Conservation (phyloP, 1,140 invertebrate genomes). For the Tetranychus cinnabarinus region DNA sequence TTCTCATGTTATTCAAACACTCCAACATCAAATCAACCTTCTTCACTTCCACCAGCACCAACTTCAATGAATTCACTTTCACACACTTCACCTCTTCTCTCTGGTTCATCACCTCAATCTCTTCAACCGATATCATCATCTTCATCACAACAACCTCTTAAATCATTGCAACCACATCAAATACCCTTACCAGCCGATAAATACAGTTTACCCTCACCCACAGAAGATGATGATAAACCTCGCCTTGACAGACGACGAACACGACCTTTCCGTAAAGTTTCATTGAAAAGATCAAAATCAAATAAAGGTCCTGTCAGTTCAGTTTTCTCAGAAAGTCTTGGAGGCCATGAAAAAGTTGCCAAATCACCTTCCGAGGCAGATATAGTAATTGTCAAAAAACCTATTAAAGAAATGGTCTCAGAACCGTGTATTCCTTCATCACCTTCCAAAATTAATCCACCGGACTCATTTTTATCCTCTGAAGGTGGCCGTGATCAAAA, state of each 20-base stretch:
- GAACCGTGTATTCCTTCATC: background rate
- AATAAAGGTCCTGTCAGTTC: background rate
- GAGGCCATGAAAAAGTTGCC: background rate
- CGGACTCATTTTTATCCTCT: background rate
- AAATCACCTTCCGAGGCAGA: background rate
- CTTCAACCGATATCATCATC: background rate
- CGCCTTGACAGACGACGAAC: conserved; percentile 5
- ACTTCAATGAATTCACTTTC: background rate
- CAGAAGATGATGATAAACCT: background rate
- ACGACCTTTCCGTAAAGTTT: conserved; percentile 6
- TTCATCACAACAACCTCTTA: background rate
- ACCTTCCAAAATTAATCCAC: background rate
- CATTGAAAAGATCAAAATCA: conserved; percentile 7
- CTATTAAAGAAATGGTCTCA: background rate
- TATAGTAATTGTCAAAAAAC: background rate
- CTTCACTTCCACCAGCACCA: background rate
- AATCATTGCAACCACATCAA: background rate
- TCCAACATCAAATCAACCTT: background rate
- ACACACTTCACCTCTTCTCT: background rate
- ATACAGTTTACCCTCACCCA: background rate
- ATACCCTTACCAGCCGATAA: too few species aligned
- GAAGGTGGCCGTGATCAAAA: background rate
- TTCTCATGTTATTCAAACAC: background rate
- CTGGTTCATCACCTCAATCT: background rate
- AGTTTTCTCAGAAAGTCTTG: too few species aligned